These are phyloP conservation scores for Sebastes hopkinsi DNA, from an alignment of 2,797 vertebrate species.

Conservation along the genomic window DNA sequence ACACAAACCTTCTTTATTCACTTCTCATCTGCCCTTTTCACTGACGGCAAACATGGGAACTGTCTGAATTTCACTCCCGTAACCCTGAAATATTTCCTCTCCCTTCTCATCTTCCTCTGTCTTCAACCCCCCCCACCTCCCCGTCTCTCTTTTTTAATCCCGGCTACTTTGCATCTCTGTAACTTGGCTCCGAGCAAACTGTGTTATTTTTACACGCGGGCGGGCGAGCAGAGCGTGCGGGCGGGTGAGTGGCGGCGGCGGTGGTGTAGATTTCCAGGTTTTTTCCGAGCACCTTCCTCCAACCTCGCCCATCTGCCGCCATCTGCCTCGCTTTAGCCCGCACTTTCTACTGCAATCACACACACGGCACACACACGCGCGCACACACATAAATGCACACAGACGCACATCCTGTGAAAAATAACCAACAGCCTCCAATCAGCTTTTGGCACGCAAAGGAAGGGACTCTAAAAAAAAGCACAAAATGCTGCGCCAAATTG, in stretches of 20 bases:
- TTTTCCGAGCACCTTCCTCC: conserved; percentile 97
- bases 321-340: conserved; percentile 99
- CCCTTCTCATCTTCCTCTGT: conserved; percentile 72
- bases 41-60: conserved; percentile 63
- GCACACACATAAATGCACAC: conserved; percentile 52
- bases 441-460: conserved; percentile 96
- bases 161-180: conserved; percentile 89
- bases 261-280: conserved; percentile 97
- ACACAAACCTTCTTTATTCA: conserved; percentile 41
- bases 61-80: conserved; percentile 69
- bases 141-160: conserved; percentile 79
- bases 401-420: conserved; percentile 93
- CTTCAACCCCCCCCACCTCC: conserved; percentile 54
- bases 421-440: conserved; percentile 99
- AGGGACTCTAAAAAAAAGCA: conserved; percentile 81
- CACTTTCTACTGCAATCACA: conserved; percentile 98
- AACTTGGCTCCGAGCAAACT: conserved; percentile 92
- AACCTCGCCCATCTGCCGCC: conserved; percentile 99
- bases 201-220: conserved; percentile 98
- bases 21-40: conserved; percentile 64
- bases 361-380: conserved; percentile 68
- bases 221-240: conserved; percentile 76
- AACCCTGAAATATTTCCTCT: conserved; percentile 76
- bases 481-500: conserved; percentile 96
- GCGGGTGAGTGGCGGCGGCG: conserved; percentile 79